Evolutionary conservation across 2,888 invertebrate genomes (phyloP), one percentile per base, ranked within the genome.

Genomic region (Synergus itoensis): DNA sequence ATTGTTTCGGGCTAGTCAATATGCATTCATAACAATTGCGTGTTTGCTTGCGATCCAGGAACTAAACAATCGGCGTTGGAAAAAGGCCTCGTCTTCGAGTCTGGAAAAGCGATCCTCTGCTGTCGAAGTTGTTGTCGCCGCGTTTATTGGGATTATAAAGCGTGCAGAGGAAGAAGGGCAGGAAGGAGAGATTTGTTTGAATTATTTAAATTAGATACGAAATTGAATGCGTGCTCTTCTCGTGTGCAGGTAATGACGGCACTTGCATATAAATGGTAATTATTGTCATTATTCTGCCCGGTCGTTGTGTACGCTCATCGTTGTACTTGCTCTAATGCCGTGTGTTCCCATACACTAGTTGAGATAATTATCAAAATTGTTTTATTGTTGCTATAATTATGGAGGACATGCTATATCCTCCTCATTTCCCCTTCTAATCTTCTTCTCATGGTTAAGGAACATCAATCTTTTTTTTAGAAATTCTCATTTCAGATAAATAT

Each of bases 191-290:
- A 91, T 91, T 91, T 91, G 91, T 91, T 91, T 91, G 90, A 91
- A 91, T 91, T 91, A 91, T 91, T 91, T 90, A 91, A 91, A 91
- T 91, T 91, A 91, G 91, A 91, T 91, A 90, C 90, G 89, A 91
- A 91, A 91, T 91, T 91, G 91, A 91, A 91, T 91, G 91, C 91
- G 91, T 91, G 91, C 90, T 90, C 89, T 90, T 90, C 89, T 91
- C 91, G 91, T 91, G 91, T 91, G 91, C 91, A 91, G 91, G 91
- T 91, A 91, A 91, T 91, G 91, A 91, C 91, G 90, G 90, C 91
- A 91, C 91, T 91, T 91, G 91, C 91, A 90, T 91, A 91, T 91
- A 91, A 91, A 91, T 91, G 91, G 91, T 91, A 91, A 91, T 91
- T 91, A 91, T 91, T 91, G 91, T 91, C 91, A 91, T 91, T 91